These are phyloP conservation scores for Falcaria lacertinaria DNA, from an alignment of 2,888 invertebrate genomes.

Conservation along the genomic window DNA sequence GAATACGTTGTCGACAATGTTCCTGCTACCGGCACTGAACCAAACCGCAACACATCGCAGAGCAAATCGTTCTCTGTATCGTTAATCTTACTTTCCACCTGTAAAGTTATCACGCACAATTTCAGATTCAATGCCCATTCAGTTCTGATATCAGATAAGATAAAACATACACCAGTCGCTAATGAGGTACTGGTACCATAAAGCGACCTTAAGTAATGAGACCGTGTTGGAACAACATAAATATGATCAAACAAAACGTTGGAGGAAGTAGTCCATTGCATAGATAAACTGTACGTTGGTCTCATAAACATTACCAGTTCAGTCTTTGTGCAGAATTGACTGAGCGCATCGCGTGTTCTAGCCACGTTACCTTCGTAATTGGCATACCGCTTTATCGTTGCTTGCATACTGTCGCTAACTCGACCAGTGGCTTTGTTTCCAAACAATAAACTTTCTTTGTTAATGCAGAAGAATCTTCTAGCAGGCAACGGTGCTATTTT, in stretches of 20 bases:
- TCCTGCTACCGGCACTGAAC: too few species aligned
- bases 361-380: slow-evolving; percentile 67
- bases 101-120: slow-evolving; percentile 24
- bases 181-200: slow-evolving; percentile 59
- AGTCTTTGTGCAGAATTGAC: slow-evolving; percentile 55
- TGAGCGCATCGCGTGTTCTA: slow-evolving; percentile 55
- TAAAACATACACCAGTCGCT: slow-evolving; percentile 39
- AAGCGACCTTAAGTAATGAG: slow-evolving; percentile 55
- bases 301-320: slow-evolving; percentile 55
- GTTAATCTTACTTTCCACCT: background rate
- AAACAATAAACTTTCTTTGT: slow-evolving; percentile 65
- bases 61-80: background rate
- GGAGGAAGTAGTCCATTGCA: slow-evolving; percentile 68
- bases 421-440: slow-evolving; percentile 65
- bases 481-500: slow-evolving; percentile 36
- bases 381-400: slow-evolving; percentile 48
- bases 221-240: slow-evolving; percentile 53
- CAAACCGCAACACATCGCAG: too few species aligned
- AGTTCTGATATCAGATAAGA: slow-evolving; percentile 41
- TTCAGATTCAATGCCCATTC: slow-evolving; percentile 24
- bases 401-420: slow-evolving; percentile 52
- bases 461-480: slow-evolving; percentile 50
- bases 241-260: slow-evolving; percentile 69
- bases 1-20: too few species aligned
- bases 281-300: slow-evolving; percentile 55